Evolutionary conservation across 2,113 vertebrate genomes (phyloP), one percentile per base, ranked within the genome.

Genomic region (Lophotis ruficrista): DNA sequence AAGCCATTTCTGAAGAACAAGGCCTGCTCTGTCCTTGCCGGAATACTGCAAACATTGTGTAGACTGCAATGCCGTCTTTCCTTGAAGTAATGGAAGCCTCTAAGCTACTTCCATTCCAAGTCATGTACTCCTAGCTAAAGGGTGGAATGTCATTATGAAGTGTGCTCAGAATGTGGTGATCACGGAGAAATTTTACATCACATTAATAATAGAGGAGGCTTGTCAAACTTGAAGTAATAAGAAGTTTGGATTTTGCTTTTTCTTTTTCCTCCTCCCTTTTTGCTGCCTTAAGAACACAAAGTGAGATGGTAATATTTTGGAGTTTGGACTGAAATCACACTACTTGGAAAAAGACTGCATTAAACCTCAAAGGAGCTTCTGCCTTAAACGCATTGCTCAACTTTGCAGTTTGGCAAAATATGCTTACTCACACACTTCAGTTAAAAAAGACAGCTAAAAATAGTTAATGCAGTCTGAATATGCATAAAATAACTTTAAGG

Each of bases 301-400:
- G 45, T 76, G 37, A 82, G 86, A 51, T 38, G 16, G 48, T 72
- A 65, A 27, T 86, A 37, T 43, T 83, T 83, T 88, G 28, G 41
- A 77, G 62, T 73, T 85, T 83, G 69, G n/a, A 77, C 43, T 88
- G 71, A 93, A 92, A 38, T 71, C 51, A 20, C 24, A 12, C 53
- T 86, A 9, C 70, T 82, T 79, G 54, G 56, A 43, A 85, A 88
- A 87, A 69, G 73, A 41, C 57, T 90, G 47, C 68, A 75, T 72
- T 87, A 93, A 95, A 94, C 89, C 82, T 86, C 96, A 85, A 66
- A 95, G 94, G 92, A 93, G 15, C 47, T 94, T 77, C 85, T 88
- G 58, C 82, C 35, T 93, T 87, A 83, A 80, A 92, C 3, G 3
- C 56, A 83, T 81, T 94, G 85, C 93, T 96, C 78, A 96, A 73